These are phyloP conservation scores for Venustoraphidia nigricollis DNA, from an alignment of 2,888 invertebrate species.

Conservation along the genomic window DNA sequence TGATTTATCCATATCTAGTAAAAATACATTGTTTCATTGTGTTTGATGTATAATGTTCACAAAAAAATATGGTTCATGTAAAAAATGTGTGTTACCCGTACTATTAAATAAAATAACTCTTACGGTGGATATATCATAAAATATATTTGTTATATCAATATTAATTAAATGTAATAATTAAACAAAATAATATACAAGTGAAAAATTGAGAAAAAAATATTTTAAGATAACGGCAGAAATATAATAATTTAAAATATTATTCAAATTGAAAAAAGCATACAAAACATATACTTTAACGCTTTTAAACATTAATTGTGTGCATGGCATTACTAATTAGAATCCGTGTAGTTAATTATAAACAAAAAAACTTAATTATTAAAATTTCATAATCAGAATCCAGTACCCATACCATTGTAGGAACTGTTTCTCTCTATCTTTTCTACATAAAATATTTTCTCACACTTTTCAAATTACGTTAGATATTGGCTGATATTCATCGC, in stretches of 20 bases:
- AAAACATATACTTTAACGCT: not conserved
- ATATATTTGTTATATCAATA: slow-evolving; percentile 3
- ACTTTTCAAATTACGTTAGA: too few relatives aligned
- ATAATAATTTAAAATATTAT: not conserved
- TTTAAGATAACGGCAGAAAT: not conserved
- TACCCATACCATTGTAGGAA: too few relatives aligned
- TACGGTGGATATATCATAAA: slow-evolving; percentile 4
- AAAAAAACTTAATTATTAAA: not conserved
- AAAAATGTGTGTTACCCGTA: slow-evolving; percentile 3
- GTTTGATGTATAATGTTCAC: slow-evolving; percentile 3
- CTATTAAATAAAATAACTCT: not conserved
- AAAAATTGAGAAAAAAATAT: not conserved
- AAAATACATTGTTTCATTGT: slow-evolving; percentile 8
- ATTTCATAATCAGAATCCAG: not conserved
- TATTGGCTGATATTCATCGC: too few relatives aligned
- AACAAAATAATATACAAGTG: not conserved
- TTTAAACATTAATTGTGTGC: not conserved
- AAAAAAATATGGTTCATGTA: slow-evolving; percentile 1
- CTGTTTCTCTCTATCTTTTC: too few relatives aligned
- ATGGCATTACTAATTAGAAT: not conserved
- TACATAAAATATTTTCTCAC: too few relatives aligned
- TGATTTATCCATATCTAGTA: slow-evolving; percentile 4
- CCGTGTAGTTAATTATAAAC: not conserved
- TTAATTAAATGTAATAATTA: not conserved
- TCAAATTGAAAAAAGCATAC: not conserved